phyloP scores from a whole-genome alignment of 2,888 invertebrate species.

The Coelogynopora nodosa region DNA sequence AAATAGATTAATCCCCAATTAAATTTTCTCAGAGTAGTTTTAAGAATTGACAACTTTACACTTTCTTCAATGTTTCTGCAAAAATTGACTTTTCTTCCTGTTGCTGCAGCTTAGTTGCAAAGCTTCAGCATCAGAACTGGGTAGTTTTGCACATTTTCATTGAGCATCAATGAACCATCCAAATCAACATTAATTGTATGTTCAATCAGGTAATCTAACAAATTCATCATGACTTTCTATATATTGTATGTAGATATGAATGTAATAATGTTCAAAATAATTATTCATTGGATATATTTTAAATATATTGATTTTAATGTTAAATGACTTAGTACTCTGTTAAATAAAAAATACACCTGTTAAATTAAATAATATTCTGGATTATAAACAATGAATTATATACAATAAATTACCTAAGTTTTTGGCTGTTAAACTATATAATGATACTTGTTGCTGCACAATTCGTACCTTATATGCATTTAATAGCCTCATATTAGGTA shows the following conservation, averaged over 20 bases:
- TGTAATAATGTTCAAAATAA: background rate
- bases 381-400: background rate
- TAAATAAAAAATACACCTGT: background rate
- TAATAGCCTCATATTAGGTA: background rate
- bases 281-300: background rate
- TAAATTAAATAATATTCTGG: background rate
- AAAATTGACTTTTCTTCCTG: background rate
- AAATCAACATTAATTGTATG: background rate
- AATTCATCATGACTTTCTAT: background rate
- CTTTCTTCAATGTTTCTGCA: background rate
- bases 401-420: background rate
- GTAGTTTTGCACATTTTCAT: background rate
- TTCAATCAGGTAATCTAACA: background rate
- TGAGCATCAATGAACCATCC: background rate
- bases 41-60: background rate
- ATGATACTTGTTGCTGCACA: background rate
- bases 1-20: background rate
- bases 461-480: background rate
- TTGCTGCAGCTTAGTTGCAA: constrained; percentile 24
- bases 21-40: background rate
- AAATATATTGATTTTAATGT: too few species aligned
- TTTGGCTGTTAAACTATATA: background rate
- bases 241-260: background rate
- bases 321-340: background rate
- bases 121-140: constrained; percentile 28